Evolutionary conservation across 2,113 vertebrate genomes (phyloP).

Genomic region (Tupaia tana): DNA sequence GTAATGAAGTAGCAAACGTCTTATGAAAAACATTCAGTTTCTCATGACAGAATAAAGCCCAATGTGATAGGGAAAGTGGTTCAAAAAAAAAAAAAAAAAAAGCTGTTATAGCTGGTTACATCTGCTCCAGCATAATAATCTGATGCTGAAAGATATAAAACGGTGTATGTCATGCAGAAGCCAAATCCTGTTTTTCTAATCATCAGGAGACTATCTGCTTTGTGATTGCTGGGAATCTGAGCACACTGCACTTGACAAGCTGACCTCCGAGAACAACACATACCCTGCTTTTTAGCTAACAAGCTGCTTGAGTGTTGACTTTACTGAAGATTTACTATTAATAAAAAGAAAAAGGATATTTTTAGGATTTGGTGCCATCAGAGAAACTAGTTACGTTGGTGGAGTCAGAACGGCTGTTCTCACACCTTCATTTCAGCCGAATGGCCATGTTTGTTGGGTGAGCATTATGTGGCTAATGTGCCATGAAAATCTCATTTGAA

Average conservation of each 20-base stretch:
- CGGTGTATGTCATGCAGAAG: not conserved
- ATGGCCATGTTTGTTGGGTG: rapidly evolving
- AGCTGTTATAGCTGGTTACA: not conserved
- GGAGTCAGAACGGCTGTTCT: not conserved
- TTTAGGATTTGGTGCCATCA: not conserved
- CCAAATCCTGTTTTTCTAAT: not conserved
- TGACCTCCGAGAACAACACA: not conserved
- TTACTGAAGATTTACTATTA: not conserved
- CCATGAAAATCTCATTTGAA: not conserved
- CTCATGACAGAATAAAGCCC: not conserved
- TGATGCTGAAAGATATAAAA: conserved; percentile 14
- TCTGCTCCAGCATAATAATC: not conserved
- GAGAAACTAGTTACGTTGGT: not conserved
- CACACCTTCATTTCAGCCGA: not conserved
- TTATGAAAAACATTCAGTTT: conserved; percentile 9
- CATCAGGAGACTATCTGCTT: not conserved
- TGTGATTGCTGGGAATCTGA: not conserved
- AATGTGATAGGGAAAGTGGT: not conserved
- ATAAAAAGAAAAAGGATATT: not conserved
- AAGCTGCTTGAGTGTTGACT: not conserved
- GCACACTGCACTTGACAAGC: not conserved
- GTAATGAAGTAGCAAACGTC: conserved; percentile 28
- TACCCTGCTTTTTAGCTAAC: not conserved
- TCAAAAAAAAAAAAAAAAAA: not conserved
- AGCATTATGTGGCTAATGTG: rapidly evolving